These are phyloP conservation scores for Gouania willdenowi DNA, from an alignment of 2,797 vertebrate species.

Conservation along the genomic window DNA sequence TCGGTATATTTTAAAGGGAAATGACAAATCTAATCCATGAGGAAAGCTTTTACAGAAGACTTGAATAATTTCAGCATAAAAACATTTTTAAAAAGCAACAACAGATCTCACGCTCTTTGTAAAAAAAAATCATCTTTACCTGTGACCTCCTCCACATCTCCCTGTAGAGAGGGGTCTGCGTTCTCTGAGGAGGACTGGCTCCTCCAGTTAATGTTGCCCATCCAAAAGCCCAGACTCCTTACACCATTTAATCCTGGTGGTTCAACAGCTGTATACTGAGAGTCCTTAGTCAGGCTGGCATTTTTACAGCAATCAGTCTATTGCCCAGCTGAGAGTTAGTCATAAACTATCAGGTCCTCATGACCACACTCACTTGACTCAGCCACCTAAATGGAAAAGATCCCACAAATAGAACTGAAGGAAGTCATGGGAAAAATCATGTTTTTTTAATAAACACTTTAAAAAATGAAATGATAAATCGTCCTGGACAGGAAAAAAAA, in stretches of 20 bases:
- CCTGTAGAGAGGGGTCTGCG: constrained; percentile 57
- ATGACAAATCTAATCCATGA: no score
- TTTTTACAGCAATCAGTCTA: constrained; percentile 26
- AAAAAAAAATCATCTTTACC: constrained; percentile 51
- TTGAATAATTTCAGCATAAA: not conserved
- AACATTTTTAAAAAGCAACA: not conserved
- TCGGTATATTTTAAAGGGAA: no score
- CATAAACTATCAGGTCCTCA: constrained; percentile 33
- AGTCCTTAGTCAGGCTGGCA: constrained; percentile 20
- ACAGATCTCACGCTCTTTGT: not conserved
- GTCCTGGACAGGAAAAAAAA: no score
- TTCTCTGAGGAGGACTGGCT: constrained; percentile 63
- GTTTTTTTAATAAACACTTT: no score
- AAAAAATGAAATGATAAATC: no score
- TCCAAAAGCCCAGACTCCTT: constrained; percentile 39
- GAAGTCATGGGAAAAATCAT: constrained; percentile 18
- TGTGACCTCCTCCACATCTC: constrained; percentile 63
- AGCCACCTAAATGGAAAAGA: constrained; percentile 32
- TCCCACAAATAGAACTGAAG: constrained; percentile 48
- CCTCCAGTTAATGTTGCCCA: constrained; percentile 76
- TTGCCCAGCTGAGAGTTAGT: constrained; percentile 55
- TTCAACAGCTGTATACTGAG: constrained; percentile 1
- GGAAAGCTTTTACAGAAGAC: no score
- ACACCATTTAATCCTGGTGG: constrained; percentile 19
- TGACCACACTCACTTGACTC: constrained; percentile 56